Percentiles rank a stretch among this genome's conserved stretches.
phyloP scores from a whole-genome alignment of 2,888 invertebrate species.

The Zonitis immaculata region DNA sequence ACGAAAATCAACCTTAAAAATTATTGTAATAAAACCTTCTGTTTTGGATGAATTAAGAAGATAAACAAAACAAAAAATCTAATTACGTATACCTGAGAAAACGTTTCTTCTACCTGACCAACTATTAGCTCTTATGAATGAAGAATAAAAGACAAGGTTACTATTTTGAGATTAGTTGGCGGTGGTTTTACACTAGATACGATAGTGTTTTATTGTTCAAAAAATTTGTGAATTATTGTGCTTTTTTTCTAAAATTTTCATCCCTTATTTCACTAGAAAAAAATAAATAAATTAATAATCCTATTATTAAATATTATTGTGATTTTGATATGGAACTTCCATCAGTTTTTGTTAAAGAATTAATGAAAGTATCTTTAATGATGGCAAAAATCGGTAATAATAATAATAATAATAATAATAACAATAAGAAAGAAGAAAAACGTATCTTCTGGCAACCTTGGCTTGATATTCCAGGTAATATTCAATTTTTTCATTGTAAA shows the following conservation, averaged over 20 bases:
- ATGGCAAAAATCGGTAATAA: conserved; percentile 22
- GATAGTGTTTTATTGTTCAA: conserved; percentile 28
- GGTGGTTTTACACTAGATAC: conserved; percentile 31
- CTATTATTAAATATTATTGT: too few relatives aligned
- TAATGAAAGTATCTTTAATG: conserved; percentile 36
- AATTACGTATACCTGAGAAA: conserved; percentile 44
- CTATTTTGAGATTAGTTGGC: conserved; percentile 37
- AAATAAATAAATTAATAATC: too few relatives aligned
- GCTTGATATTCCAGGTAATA: conserved; percentile 43
- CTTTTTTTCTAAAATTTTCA: not conserved
- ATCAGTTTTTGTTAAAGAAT: conserved; percentile 35
- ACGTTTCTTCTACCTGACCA: conserved; percentile 38
- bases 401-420: conserved; percentile 8
- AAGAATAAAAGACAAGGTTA: conserved; percentile 35
- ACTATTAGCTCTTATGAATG: conserved; percentile 46
- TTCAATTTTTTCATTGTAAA: too few relatives aligned
- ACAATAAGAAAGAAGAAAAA: conserved; percentile 7
- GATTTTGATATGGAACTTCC: conserved; percentile 38
- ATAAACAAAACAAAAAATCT: conserved; percentile 32
- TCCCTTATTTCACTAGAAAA: too few relatives aligned
- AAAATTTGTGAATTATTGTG: conserved; percentile 23
- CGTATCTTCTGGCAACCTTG: conserved; percentile 49
- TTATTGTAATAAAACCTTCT: conserved; percentile 18
- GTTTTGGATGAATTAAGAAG: conserved; percentile 12
- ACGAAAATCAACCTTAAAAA: conserved; percentile 21